Evolutionary conservation across 2,113 vertebrate genomes (phyloP), one percentile per base, ranked within the genome.

Genomic region (Mormoops blainvillei): DNA sequence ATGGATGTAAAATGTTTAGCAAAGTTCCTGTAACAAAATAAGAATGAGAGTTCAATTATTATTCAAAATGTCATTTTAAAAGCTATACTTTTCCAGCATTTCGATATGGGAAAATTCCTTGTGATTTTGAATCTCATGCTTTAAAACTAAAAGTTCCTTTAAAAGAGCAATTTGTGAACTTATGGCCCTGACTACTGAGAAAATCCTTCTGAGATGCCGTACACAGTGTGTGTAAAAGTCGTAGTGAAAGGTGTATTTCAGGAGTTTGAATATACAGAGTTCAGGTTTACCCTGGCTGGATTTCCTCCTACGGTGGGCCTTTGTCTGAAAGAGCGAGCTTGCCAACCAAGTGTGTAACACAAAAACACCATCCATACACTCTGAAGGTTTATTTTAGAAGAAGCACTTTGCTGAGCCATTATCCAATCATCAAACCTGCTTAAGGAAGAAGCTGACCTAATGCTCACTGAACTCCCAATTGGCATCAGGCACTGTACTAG

Each of bases 381-480:
- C 77, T 77, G 58, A 89, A 71, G 50, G 76, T 43, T 45, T 74
- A 31, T 50, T 97, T 94, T 92, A 87, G 89, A 96, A 97, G 58
- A n/a, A 94, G 68, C 14, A 36, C 36, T 68, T 87, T 45, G 14
- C 63, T 11, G 11, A 65, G 20, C 52, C 77, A 52, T 85, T 71
- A 56, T 77, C 45, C 61, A 19, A 58, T 54, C 31, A 94, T 71
- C 43, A 54, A 45, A 38, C 41, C n/a, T 38, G 11, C 36, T 22
- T 54, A 73, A 81, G n/a, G 12, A 54, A 63, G 56, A 65, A 61
- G 74, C 80, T 33, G 16, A 73, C 22, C n/a, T n/a, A 1, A 13
- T 7, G 4, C 7, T 43, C 18, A 6, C 12, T 26, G 20, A 50
- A 54, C 20, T 71, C 33, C 52, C 38, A 9, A 3, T 52, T 20